Conservation (phyloP, 2,113 vertebrate species). For the Oreochromis spilurus region DNA sequence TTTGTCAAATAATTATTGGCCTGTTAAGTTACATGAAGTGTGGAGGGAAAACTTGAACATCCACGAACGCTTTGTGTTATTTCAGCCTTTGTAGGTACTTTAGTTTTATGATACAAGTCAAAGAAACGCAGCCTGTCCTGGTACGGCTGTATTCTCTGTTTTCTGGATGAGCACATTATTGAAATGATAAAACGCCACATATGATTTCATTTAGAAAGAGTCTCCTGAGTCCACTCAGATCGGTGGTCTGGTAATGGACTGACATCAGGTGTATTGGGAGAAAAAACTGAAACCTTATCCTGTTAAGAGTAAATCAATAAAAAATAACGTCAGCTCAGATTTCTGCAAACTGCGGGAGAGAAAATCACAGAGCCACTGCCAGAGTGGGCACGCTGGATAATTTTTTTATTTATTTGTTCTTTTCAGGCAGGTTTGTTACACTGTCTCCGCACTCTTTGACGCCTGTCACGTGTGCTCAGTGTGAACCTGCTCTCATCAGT, state of each 20-base stretch:
- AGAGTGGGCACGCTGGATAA: rapidly evolving
- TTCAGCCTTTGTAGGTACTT: not conserved
- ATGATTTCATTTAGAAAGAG: constrained; percentile 93
- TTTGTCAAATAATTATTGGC: constrained; percentile 44
- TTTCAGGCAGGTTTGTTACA: not conserved
- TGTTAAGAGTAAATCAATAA: constrained; percentile 75
- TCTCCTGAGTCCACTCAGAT: constrained; percentile 93
- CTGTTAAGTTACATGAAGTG: not conserved
- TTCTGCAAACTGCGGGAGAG: not conserved
- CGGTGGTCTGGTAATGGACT: constrained; percentile 94
- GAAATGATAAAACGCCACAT: constrained; percentile 95
- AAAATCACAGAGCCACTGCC: not conserved
- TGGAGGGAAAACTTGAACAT: rapidly evolving
- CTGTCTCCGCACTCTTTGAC: not conserved
- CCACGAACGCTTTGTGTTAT: rapidly evolving
- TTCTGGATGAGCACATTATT: constrained; percentile 88
- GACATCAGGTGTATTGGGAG: constrained; percentile 88
- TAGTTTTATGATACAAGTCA: not conserved
- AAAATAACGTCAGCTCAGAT: not conserved
- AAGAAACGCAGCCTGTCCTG: not conserved
- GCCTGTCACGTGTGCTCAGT: not conserved
- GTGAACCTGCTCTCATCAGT: not conserved
- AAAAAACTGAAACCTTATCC: constrained; percentile 86
- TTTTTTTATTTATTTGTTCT: rapidly evolving
- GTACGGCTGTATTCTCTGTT: constrained; percentile 92